These are phyloP conservation scores for Eutolmus rufibarbis DNA, from an alignment of 2,888 invertebrate genomes.

Conservation along the genomic window DNA sequence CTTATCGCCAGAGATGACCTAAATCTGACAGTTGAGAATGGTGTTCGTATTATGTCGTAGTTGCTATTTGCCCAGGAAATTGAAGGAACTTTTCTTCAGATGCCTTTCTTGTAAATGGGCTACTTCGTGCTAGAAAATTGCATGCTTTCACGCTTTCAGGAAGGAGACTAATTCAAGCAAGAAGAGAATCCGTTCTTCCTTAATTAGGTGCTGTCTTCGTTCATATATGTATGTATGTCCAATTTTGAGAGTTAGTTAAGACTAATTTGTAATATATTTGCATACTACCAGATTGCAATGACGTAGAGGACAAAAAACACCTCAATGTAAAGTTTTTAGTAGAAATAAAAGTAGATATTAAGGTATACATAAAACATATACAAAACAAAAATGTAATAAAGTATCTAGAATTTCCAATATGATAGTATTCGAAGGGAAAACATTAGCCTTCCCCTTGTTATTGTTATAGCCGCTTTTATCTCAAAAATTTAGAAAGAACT, in stretches of 20 bases:
- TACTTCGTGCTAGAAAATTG: not conserved
- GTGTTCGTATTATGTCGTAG: not conserved
- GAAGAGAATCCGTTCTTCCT: not conserved
- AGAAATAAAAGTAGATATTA: no score
- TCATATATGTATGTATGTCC: not conserved
- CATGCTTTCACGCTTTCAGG: not conserved
- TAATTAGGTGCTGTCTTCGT: not conserved
- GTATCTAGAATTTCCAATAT: no score
- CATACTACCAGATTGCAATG: not conserved
- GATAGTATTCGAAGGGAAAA: no score
- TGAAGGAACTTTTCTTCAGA: slow-evolving; percentile 7
- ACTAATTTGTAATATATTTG: not conserved
- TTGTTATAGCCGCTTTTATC: no score
- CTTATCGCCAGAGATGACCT: slow-evolving; percentile 22
- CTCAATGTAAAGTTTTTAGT: not conserved
- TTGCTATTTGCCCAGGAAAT: slow-evolving; percentile 32
- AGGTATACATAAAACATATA: no score
- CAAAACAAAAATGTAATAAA: no score
- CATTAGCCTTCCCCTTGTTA: no score
- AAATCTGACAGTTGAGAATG: slow-evolving; percentile 29
- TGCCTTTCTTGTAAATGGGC: not conserved
- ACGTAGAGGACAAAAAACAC: not conserved
- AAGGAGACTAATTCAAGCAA: not conserved
- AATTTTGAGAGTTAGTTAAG: not conserved
- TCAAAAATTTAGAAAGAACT: no score